Evolutionary conservation across 2,888 invertebrate species (phyloP).

Genomic region (Hyppa rectilinea): DNA sequence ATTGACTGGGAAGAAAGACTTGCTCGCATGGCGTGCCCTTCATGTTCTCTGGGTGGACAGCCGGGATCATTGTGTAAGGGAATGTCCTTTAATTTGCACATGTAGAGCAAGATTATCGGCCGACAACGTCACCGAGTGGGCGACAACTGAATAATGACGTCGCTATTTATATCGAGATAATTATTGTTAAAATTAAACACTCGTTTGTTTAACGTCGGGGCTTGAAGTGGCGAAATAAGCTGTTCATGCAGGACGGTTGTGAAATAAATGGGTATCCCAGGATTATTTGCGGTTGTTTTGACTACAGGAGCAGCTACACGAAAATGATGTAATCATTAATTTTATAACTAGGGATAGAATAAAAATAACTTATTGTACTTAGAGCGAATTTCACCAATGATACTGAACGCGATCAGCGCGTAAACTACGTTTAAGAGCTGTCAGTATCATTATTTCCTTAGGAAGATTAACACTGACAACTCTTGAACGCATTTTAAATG

Average conservation of each 20-base stretch:
- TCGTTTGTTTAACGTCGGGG: constrained; percentile 48
- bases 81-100: constrained; percentile 88
- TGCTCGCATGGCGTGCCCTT: constrained; percentile 78
- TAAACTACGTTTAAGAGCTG: too few species aligned
- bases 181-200: constrained; percentile 69
- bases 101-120: constrained; percentile 86
- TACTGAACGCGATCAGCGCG: too few species aligned
- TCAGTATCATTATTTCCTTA: too few species aligned
- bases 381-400: too few species aligned
- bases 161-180: constrained; percentile 73
- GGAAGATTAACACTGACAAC: too few species aligned
- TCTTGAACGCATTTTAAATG: too few species aligned
- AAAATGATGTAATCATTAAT: not conserved
- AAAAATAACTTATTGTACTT: not conserved
- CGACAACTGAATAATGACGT: constrained; percentile 87
- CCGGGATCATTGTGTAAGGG: constrained; percentile 86
- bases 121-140: constrained; percentile 76
- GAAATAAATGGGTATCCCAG: constrained; percentile 25
- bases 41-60: constrained; percentile 80
- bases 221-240: constrained; percentile 27
- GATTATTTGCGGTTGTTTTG: constrained; percentile 15
- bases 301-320: not conserved
- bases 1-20: constrained; percentile 81
- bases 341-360: too few species aligned
- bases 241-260: constrained; percentile 27